Percentiles rank a stretch among this genome's conserved stretches.
Conservation (phyloP, 2,797 vertebrate species). For the Malurus leucopterus region DNA sequence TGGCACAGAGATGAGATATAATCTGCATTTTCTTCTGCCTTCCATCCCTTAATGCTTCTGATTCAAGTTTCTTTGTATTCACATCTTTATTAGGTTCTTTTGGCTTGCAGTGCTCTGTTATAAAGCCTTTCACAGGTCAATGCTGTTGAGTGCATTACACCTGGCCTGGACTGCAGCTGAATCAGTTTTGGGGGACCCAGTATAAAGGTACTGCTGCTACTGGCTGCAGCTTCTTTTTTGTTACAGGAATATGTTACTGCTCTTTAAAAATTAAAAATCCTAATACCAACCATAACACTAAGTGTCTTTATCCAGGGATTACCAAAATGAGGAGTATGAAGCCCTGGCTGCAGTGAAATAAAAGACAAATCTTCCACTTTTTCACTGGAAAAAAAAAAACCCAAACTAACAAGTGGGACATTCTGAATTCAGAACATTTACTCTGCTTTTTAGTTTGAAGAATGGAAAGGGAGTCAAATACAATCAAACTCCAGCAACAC, state of each 20-base stretch:
- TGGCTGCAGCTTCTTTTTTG: neutral
- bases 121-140: neutral
- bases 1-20: neutral
- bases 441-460: neutral
- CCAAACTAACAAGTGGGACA: neutral
- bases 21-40: neutral
- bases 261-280: neutral
- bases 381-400: neutral
- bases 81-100: neutral
- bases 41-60: neutral
- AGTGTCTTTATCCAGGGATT: neutral
- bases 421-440: neutral
- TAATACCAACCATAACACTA: neutral
- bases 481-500: neutral
- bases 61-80: neutral
- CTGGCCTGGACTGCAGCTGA: neutral
- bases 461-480: accelerated
- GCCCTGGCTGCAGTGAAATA: neutral
- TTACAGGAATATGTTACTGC: neutral
- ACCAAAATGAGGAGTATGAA: neutral
- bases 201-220: neutral
- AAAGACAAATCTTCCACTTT: neutral
- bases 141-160: neutral
- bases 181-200: neutral
- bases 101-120: neutral